Conservation (phyloP, 2,888 invertebrate genomes). For the Mythimna pallens region DNA sequence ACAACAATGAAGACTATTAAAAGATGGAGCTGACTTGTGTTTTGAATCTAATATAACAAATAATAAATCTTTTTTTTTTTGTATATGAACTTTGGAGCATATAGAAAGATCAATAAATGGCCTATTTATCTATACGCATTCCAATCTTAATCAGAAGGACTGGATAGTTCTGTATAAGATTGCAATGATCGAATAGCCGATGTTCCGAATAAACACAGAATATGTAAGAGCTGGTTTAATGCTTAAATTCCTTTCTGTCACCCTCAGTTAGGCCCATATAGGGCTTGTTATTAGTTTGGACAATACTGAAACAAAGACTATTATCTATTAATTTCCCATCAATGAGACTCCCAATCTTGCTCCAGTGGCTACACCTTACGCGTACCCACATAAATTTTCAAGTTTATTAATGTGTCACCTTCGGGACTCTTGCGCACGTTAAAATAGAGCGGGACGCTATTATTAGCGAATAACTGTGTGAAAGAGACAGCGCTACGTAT, state of each 20-base stretch:
- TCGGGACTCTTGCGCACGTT: conserved; percentile 69
- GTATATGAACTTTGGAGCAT: background rate
- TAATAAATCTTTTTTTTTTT: background rate
- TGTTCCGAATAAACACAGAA: background rate
- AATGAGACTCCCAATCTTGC: conserved; percentile 44
- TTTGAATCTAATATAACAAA: background rate
- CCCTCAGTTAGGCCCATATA: background rate
- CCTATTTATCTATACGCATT: background rate
- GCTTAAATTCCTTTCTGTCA: background rate
- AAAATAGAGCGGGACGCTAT: conserved; percentile 79
- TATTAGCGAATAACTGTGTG: conserved; percentile 70
- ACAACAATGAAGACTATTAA: background rate
- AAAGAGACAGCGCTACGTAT: conserved; percentile 66
- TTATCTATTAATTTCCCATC: conserved; percentile 45
- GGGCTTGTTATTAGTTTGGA: background rate
- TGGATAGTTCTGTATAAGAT: background rate
- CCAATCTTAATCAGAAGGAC: no score
- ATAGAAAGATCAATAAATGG: background rate
- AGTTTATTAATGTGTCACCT: conserved; percentile 80
- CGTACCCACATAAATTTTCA: conserved; percentile 65
- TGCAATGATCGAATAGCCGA: background rate
- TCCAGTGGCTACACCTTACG: conserved; percentile 40
- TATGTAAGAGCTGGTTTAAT: background rate
- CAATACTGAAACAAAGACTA: conserved; percentile 1
- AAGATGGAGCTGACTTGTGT: background rate